Evolutionary conservation across 2,888 invertebrate species (phyloP).

Genomic region (Dilophus febrilis): DNA sequence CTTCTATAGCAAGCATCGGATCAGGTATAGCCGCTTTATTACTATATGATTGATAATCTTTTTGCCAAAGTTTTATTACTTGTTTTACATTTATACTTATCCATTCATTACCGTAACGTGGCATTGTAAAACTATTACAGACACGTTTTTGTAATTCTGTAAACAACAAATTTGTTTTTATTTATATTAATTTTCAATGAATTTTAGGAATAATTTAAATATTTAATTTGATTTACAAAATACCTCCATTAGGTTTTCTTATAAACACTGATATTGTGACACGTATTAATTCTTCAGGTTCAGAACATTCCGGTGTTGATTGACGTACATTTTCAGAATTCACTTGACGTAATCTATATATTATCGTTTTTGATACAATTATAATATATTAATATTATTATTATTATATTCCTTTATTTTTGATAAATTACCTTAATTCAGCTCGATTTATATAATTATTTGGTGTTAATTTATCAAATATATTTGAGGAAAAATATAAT

Average conservation of each 20-base stretch:
- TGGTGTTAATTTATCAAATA: not conserved
- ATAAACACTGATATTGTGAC: slow-evolving; percentile 3
- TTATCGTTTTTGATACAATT: too few species aligned
- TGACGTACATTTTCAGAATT: not conserved
- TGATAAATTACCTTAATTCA: not conserved
- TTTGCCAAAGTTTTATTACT: slow-evolving; percentile 5
- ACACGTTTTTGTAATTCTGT: slow-evolving; percentile 1
- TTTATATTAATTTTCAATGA: not conserved
- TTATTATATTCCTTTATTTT: too few species aligned
- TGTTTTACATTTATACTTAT: slow-evolving; percentile 2
- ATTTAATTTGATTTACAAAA: not conserved
- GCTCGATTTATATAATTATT: slow-evolving; percentile 3
- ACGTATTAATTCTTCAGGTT: slow-evolving; percentile 2
- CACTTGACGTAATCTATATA: slow-evolving; percentile 1
- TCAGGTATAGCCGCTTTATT: not conserved
- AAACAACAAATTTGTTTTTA: not conserved
- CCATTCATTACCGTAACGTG: slow-evolving; percentile 1
- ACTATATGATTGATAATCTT: not conserved
- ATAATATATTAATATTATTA: not conserved
- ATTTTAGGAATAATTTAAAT: not conserved
- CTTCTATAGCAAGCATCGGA: slow-evolving; percentile 4
- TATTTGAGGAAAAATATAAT: slow-evolving; percentile 4
- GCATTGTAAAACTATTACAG: slow-evolving; percentile 1
- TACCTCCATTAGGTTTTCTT: slow-evolving; percentile 3
- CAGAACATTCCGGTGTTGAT: not conserved